phyloP scores from a whole-genome alignment of 2,888 invertebrate species.

The Caenorhabditis macrosperma region DNA sequence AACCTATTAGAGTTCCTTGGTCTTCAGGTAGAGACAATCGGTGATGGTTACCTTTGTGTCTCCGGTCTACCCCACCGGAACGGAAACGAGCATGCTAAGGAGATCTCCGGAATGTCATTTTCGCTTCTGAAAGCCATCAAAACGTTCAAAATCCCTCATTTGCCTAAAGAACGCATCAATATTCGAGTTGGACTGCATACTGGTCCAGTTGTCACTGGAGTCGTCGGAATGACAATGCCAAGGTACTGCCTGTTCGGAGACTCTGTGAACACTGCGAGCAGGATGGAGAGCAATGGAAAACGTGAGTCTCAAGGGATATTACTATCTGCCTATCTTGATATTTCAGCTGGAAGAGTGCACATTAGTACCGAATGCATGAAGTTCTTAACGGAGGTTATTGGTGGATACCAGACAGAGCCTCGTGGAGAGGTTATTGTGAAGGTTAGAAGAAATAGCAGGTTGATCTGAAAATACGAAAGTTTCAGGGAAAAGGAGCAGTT shows the following conservation, averaged over 20 bases:
- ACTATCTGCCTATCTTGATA: too few relatives aligned
- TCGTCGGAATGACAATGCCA: conserved; percentile 74
- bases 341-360: conserved; percentile 76
- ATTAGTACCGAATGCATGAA: conserved; percentile 75
- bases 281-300: conserved; percentile 78
- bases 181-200: conserved; percentile 76
- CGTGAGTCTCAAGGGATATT: conserved; percentile 70
- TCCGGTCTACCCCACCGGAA: conserved; percentile 76
- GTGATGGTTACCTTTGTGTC: conserved; percentile 75
- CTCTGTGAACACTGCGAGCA: conserved; percentile 75
- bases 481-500: conserved; percentile 70
- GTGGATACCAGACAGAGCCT: conserved; percentile 76
- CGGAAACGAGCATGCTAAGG: conserved; percentile 73
- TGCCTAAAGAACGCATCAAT: conserved; percentile 74
- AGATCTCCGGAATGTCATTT: conserved; percentile 73
- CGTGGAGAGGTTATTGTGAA: conserved; percentile 78
- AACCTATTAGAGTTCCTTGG: too few relatives aligned
- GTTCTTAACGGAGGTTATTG: conserved; percentile 74
- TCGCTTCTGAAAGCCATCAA: conserved; percentile 68
- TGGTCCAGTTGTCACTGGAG: conserved; percentile 71
- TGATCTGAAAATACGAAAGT: conserved; percentile 70
- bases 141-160: conserved; percentile 71
- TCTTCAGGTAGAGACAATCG: conserved; percentile 72
- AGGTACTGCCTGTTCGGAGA: conserved; percentile 78
- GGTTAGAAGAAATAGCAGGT: conserved; percentile 67